These are phyloP conservation scores for Eubucco bourcierii DNA, from an alignment of 2,113 vertebrate genomes.

Conservation along the genomic window DNA sequence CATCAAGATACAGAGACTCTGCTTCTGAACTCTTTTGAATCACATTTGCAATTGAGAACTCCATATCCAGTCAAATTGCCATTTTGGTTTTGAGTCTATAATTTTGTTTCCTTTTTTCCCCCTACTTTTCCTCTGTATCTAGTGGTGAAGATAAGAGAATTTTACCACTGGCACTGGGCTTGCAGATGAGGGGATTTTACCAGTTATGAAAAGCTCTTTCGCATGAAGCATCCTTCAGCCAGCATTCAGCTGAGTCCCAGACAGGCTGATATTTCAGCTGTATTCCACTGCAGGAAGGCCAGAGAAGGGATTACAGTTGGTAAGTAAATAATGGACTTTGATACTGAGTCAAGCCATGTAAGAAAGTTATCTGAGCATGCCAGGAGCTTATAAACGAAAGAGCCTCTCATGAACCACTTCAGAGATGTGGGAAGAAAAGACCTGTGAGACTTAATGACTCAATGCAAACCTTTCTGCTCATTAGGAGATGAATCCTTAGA, in stretches of 20 bases:
- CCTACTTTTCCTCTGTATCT: not conserved
- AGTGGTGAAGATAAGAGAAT: not conserved
- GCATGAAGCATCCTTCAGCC: not conserved
- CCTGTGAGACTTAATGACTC: conserved; percentile 17
- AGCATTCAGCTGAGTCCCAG: not conserved
- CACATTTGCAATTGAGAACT: not conserved
- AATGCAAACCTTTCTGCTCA: conserved; percentile 14
- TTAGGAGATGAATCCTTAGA: conserved; percentile 39
- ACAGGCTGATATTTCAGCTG: not conserved
- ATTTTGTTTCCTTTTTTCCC: not conserved
- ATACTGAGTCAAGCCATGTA: not conserved
- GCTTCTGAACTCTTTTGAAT: not conserved
- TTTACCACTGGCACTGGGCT: not conserved
- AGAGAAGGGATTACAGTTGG: not conserved
- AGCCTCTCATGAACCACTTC: conserved; percentile 2
- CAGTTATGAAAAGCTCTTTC: not conserved
- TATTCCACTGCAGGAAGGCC: not conserved
- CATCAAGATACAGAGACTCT: not conserved
- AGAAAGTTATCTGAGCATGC: conserved; percentile 32
- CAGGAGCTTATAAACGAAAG: conserved; percentile 33
- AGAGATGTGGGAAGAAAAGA: not conserved
- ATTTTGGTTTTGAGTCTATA: not conserved
- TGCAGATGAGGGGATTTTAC: not conserved
- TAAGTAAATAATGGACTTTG: conserved; percentile 24
- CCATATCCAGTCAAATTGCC: not conserved